These are phyloP conservation scores for Catharus bicknelli DNA, from an alignment of 2,113 vertebrate genomes.

Conservation along the genomic window DNA sequence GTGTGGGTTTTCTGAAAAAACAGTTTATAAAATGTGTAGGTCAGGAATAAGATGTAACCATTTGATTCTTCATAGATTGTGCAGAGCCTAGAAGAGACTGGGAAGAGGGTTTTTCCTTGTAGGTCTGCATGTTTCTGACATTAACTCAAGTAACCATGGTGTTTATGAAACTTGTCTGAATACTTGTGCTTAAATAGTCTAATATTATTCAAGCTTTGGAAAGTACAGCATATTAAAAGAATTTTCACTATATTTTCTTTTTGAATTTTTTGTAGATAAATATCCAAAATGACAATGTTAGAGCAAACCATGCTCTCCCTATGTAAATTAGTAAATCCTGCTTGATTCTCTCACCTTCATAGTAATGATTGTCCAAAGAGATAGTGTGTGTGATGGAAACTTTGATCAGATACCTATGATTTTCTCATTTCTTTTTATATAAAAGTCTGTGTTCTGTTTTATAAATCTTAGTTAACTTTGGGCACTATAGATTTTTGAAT, in stretches of 20 bases:
- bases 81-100: background rate
- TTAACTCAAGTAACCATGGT: background rate
- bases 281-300: background rate
- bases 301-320: background rate
- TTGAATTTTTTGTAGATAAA: background rate
- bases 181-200: background rate
- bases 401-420: background rate
- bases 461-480: slow-evolving; percentile 22
- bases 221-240: background rate
- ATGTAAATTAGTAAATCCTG: background rate
- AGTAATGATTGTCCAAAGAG: background rate
- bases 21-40: background rate
- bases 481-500: slow-evolving; percentile 44
- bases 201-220: background rate
- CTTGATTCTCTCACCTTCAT: background rate
- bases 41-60: background rate
- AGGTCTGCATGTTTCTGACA: background rate
- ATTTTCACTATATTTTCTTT: background rate
- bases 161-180: background rate
- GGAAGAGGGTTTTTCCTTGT: background rate
- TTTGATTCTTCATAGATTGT: background rate
- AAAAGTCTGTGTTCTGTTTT: slow-evolving; percentile 23
- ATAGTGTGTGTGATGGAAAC: background rate
- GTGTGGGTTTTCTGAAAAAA: background rate
- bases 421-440: slow-evolving; percentile 4